phyloP scores from a whole-genome alignment of 2,888 invertebrate genomes.

The Netelia inedita region DNA sequence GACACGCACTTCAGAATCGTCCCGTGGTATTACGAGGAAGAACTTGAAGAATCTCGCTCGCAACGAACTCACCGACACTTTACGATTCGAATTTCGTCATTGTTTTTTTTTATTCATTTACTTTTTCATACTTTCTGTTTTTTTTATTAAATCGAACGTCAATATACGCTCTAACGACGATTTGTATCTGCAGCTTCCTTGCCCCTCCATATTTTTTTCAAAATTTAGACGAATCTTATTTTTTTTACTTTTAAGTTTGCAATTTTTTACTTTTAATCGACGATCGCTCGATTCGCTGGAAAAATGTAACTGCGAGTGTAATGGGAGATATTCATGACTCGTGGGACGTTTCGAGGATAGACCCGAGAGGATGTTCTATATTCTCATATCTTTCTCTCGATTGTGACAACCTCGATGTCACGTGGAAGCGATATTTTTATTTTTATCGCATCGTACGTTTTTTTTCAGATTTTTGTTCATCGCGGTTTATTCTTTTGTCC shows the following conservation, averaged over 20 bases:
- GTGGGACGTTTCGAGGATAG: slow-evolving; percentile 28
- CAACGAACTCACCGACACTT: slow-evolving; percentile 38
- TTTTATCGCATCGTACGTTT: slow-evolving; percentile 3
- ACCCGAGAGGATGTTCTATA: slow-evolving; percentile 28
- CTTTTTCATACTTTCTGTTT: neutral
- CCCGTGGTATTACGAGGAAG: slow-evolving; percentile 42
- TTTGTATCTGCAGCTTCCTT: neutral
- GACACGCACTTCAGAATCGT: slow-evolving; percentile 49
- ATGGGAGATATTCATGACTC: neutral
- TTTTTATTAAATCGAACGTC: slow-evolving; percentile 7
- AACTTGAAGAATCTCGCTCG: slow-evolving; percentile 49
- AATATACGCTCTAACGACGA: neutral
- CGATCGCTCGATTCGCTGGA: neutral
- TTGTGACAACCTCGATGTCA: neutral
- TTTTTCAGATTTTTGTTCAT: neutral
- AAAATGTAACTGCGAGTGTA: neutral
- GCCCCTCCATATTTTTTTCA: neutral
- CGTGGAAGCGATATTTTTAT: neutral
- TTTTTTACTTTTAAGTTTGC: no score
- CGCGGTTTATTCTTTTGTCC: neutral
- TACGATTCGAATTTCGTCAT: slow-evolving; percentile 28
- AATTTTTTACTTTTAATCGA: neutral
- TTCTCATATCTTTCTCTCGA: slow-evolving; percentile 24
- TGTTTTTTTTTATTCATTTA: neutral
- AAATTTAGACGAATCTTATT: neutral